A percentile compares a stretch with the other conserved stretches of the same genome.
phyloP scores from a whole-genome alignment of 2,797 vertebrate species.

The Chrosomus eos region DNA sequence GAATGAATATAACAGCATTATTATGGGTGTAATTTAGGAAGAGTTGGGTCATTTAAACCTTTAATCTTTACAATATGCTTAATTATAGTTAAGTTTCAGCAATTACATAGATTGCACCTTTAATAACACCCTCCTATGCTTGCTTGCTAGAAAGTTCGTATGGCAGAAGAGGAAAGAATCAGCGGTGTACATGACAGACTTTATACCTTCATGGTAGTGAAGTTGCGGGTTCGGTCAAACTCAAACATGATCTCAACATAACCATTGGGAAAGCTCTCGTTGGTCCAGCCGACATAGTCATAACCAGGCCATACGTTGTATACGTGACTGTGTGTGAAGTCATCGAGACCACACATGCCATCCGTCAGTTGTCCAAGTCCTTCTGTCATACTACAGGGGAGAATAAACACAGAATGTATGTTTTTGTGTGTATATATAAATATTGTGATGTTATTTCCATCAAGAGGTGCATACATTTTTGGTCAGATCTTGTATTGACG shows the following conservation, averaged over 20 bases:
- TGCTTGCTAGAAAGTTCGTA: neutral
- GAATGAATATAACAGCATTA: neutral
- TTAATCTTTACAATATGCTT: neutral
- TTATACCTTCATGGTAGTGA: constrained; percentile 94
- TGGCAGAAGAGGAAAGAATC: neutral
- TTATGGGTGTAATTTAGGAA: neutral
- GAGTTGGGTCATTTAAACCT: neutral
- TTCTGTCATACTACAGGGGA: constrained; percentile 89
- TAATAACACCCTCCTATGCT: neutral
- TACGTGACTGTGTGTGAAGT: constrained; percentile 90
- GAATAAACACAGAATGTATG: constrained; percentile 5
- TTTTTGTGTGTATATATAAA: neutral
- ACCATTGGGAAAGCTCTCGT: constrained; percentile 85
- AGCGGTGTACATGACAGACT: neutral
- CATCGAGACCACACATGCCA: constrained; percentile 91
- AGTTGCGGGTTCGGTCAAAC: constrained; percentile 94
- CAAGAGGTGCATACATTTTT: too few relatives aligned
- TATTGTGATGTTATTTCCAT: too few relatives aligned
- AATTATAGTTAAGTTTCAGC: neutral
- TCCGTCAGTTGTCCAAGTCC: constrained; percentile 96
- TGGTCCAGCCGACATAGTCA: constrained; percentile 95
- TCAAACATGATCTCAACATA: constrained; percentile 96
- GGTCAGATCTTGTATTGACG: too few relatives aligned
- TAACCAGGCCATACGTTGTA: constrained; percentile 95
- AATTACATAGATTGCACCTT: constrained; percentile 8